Base-by-base conservation (phyloP, 1,140 invertebrate genomes). In the Ceratitis capitata region DNA sequence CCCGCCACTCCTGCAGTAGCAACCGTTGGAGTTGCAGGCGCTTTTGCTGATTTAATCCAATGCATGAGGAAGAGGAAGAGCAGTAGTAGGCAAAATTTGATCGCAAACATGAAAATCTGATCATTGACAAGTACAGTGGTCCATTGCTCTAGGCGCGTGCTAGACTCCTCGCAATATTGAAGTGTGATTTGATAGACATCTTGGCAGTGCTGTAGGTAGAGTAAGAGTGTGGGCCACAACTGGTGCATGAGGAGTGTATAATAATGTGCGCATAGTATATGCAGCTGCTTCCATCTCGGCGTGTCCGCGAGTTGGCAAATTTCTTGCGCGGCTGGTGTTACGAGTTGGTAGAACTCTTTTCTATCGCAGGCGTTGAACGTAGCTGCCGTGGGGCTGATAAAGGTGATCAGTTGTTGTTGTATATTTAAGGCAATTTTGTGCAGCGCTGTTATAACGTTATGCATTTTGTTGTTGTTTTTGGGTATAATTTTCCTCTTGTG, bases 21-120 rank as follows among this genome's bases (percentile, higher is more conserved):
- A 82, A 3, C 29, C 78, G 42, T 45, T 39, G 29, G 56, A 69
- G 39, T 83, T 45, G 78, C 7, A 2, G 53, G 51, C 58, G 29
- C 23, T 69, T 64, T 83, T 12, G 51, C 32, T 35, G 64, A 45
- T 84, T 82, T 82, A 19, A 85, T 19, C 86, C 86, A 86, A 26
- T 85, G 86, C 86, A 86, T 85, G n/a, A 85, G 26, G 35, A 86
- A 86, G 26, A 86, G 86, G 47, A 86, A 86, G 23, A 86, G 26
- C 26, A 86, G 49, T 42, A 86, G 51, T 0, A 58, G n/a, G n/a
- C 51, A 85, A 74, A 86, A 35, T 85, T 86, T 85, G 53, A 86
- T 32, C 12, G 78, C 61, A 39, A 85, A 69, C 39, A 86, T 51
- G 64, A 86, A 86, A 49, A 86, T 16, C 12, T 53, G 86, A 86